Conservation (phyloP, 2,888 invertebrate species). For the Tineola bisselliella region DNA sequence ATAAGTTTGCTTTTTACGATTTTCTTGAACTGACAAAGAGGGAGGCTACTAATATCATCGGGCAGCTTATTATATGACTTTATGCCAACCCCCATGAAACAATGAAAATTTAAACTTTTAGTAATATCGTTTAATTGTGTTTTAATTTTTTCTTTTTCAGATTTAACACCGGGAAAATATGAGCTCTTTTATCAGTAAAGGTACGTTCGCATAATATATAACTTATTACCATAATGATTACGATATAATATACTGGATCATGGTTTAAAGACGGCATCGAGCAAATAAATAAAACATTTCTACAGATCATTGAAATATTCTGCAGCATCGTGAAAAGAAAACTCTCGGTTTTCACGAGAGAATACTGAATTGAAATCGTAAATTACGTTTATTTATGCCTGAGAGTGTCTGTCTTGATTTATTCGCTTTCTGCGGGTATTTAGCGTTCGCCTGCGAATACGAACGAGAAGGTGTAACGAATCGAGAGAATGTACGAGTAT, state of each 20-base stretch:
- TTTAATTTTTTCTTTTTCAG: neutral
- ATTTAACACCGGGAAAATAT: neutral
- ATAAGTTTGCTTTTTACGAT: too few species aligned
- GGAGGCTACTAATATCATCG: too few species aligned
- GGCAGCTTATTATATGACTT: too few species aligned
- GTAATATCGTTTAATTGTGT: too few species aligned
- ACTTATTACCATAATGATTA: neutral
- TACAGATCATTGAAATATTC: conserved; percentile 8
- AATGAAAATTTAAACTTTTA: too few species aligned
- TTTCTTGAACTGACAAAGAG: too few species aligned
- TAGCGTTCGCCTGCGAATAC: conserved; percentile 10
- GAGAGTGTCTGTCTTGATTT: conserved; percentile 45
- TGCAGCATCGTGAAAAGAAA: conserved; percentile 15
- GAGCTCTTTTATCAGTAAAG: neutral
- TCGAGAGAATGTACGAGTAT: conserved; percentile 4
- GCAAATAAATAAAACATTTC: conserved; percentile 10
- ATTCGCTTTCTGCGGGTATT: conserved; percentile 29
- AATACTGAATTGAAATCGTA: conserved; percentile 40
- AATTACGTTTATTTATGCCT: conserved; percentile 44
- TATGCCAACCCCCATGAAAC: too few species aligned
- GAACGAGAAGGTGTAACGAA: conserved; percentile 9
- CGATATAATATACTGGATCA: neutral
- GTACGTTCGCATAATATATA: neutral
- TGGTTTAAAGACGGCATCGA: neutral
- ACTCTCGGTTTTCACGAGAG: conserved; percentile 25